Conservation (phyloP, 2,113 vertebrate genomes). For the Eulemur rufifrons region DNA sequence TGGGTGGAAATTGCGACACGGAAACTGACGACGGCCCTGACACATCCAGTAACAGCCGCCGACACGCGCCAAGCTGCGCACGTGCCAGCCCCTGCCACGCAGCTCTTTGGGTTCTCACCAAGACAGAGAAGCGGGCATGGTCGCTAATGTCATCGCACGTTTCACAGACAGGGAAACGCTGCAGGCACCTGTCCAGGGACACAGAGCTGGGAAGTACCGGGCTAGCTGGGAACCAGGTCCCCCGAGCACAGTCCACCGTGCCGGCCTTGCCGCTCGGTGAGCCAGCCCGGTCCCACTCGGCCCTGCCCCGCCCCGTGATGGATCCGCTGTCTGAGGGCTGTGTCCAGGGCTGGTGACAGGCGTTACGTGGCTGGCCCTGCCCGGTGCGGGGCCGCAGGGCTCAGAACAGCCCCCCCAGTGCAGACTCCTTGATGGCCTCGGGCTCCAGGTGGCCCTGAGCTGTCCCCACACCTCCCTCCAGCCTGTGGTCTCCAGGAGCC, state of each 20-base stretch:
- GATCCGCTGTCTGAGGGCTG: too few species aligned
- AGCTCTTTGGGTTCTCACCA: accelerated
- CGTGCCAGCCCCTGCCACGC: accelerated
- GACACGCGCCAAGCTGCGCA: accelerated
- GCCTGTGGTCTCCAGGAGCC: neutral
- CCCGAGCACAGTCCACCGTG: accelerated
- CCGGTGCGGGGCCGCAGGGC: neutral
- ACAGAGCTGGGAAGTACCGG: accelerated
- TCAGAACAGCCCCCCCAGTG: neutral
- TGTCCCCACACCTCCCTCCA: neutral
- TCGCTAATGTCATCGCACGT: accelerated
- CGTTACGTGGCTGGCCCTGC: neutral
- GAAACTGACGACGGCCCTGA: accelerated
- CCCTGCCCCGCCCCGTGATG: neutral
- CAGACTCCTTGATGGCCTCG: neutral
- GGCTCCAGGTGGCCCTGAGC: neutral
- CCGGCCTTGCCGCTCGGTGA: accelerated
- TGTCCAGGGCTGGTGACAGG: too few species aligned
- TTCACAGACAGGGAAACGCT: accelerated
- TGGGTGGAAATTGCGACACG: neutral
- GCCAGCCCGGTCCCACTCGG: accelerated
- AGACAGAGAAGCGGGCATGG: accelerated
- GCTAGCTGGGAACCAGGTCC: neutral
- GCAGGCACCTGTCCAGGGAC: neutral
- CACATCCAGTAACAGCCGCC: accelerated